Evolutionary conservation across 2,113 vertebrate species (phyloP).

Genomic region (Microtus richardsoni): DNA sequence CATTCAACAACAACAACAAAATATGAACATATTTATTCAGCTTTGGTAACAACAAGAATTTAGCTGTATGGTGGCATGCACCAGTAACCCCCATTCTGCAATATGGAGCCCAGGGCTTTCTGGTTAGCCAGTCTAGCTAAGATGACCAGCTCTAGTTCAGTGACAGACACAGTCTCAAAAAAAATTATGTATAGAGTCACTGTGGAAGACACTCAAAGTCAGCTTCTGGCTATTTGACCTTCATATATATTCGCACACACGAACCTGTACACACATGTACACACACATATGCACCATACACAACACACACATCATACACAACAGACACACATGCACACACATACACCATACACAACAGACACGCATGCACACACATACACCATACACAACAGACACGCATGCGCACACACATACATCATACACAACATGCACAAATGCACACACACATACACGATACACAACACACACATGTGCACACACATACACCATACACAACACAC

Average conservation of each 20-base stretch:
- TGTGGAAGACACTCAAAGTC: too few species aligned
- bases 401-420: not conserved
- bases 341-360: not conserved
- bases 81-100: not conserved
- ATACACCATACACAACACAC: not conserved
- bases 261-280: not conserved
- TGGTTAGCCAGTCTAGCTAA: not conserved
- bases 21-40: not conserved
- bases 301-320: not conserved
- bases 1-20: not conserved
- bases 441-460: not conserved
- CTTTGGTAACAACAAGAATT: not conserved
- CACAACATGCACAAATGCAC: not conserved
- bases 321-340: not conserved
- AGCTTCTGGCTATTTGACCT: too few species aligned
- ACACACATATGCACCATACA: not conserved
- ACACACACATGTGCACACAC: too few species aligned
- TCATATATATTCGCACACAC: too few species aligned
- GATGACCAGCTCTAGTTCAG: not conserved
- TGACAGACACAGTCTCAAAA: not conserved
- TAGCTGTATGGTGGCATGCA: too few species aligned
- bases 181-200: not conserved
- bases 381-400: too few species aligned
- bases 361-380: too few species aligned
- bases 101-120: not conserved